Percentiles rank a stretch among this genome's conserved stretches.
Evolutionary conservation across 2,797 vertebrate species (phyloP).

Genomic region (Myripristis jacobus): DNA sequence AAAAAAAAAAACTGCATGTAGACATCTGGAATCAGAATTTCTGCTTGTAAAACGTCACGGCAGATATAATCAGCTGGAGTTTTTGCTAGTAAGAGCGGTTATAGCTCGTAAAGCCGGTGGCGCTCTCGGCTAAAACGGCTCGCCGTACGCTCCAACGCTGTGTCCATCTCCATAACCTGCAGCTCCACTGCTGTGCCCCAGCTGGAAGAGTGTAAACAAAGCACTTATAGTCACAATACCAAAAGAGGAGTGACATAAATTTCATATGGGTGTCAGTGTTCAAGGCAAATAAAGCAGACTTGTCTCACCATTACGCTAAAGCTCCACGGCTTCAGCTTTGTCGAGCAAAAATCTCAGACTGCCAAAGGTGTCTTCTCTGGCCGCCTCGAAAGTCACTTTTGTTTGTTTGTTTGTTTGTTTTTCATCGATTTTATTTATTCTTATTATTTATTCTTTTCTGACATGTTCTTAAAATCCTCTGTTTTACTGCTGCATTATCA

Average conservation of each 20-base stretch:
- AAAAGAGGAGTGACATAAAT: slow-evolving; percentile 57
- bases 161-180: slow-evolving; percentile 18
- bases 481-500: slow-evolving; percentile 47
- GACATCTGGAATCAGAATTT: no score
- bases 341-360: slow-evolving; percentile 39
- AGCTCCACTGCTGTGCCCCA: slow-evolving; percentile 14
- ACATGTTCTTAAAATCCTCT: slow-evolving; percentile 36
- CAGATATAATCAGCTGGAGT: no score
- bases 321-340: slow-evolving; percentile 56
- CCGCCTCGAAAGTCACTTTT: slow-evolving; percentile 28
- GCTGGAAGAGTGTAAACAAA: slow-evolving; percentile 50
- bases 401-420: neutral
- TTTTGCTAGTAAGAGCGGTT: no score
- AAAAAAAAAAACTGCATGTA: no score
- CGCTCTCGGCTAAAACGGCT: no score
- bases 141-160: slow-evolving; percentile 32
- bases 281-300: slow-evolving; percentile 43
- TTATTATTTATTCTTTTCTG: slow-evolving; percentile 74
- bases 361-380: slow-evolving; percentile 58
- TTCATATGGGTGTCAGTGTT: slow-evolving; percentile 50
- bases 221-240: slow-evolving; percentile 63
- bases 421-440: slow-evolving; percentile 77
- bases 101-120: no score
- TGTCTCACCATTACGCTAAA: slow-evolving; percentile 49
- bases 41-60: no score